Base-by-base conservation (phyloP, 1,140 invertebrate species). In the Drosophila arawakana region DNA sequence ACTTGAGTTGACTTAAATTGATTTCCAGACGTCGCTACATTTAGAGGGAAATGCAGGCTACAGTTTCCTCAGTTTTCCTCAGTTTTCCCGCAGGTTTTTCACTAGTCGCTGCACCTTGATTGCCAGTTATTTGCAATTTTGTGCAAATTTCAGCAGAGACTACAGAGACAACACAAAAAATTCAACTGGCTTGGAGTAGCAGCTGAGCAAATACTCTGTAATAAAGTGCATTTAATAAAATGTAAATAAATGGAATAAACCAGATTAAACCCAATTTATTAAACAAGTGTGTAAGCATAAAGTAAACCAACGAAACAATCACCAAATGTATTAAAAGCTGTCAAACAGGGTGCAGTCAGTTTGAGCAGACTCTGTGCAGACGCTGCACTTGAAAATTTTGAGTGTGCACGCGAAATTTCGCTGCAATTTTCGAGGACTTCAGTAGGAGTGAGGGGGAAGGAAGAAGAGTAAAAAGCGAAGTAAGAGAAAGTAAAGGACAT, bases 1-100 rank as follows among this genome's bases (percentile, higher is more conserved):
- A 88, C 83, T 88, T 69, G 80, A 88, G 83, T 88, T 88, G 88
- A 88, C 83, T 88, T 88, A 88, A 88, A 88, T 88, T 88, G 83
- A 88, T 88, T 88, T 81, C 73, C 80, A 88, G 83, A 88, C 83
- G 66, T 3, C 72, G 66, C 50, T 18, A 43, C 11, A 30, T 43
- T 70, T 73, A 80, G 76, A 41, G 82, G 82, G 72, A 79, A 82
- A 79, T 88, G 55, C 43, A 25, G 76, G 76, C 62, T 57, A 47
- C 39, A 60, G 34, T 54, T n/a, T 44, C 18, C 44, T 43, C 35
- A 11, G 8, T 3, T 54, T n/a, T 44, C 18, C 44, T 43, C 35
- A 11, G 8, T 3, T 2, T 3, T 34, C 10, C 25, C 25, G 39
- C 52, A 46, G 37, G 67, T 69, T 61, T 30, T 30, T 30, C 25